A percentile compares a stretch with the other conserved stretches of the same genome.
Evolutionary conservation across 2,888 invertebrate species (phyloP).

Genomic region (Itoplectis maculator): DNA sequence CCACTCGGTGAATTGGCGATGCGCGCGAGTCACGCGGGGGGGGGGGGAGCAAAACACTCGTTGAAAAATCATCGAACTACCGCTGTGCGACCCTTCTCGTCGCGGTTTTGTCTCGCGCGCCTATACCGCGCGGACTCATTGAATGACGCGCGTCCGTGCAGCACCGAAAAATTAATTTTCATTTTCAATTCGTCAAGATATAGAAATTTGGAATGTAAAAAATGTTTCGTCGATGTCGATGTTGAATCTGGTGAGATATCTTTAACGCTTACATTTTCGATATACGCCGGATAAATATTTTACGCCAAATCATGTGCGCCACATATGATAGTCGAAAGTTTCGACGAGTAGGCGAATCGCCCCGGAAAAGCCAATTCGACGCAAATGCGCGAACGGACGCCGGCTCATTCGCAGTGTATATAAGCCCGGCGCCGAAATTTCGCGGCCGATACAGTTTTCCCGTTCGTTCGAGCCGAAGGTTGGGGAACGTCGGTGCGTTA

Average conservation of each 20-base stretch:
- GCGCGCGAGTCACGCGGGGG: neutral
- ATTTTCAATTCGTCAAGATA: too few species aligned
- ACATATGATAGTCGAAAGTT: too few species aligned
- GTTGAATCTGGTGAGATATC: too few species aligned
- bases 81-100: neutral
- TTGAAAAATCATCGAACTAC: slow-evolving; percentile 18
- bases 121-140: neutral
- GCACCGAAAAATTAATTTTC: neutral
- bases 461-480: neutral
- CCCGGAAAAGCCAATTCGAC: neutral
- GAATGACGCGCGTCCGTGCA: neutral
- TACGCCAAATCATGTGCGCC: too few species aligned
- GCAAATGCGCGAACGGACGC: neutral
- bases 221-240: too few species aligned
- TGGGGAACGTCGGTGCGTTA: neutral
- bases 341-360: too few species aligned
- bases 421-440: too few species aligned
- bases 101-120: neutral
- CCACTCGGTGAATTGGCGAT: slow-evolving; percentile 7
- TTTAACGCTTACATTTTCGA: too few species aligned
- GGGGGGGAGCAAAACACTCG: neutral
- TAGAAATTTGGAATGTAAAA: too few species aligned
- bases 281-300: too few species aligned
- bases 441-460: too few species aligned
- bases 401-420: too few species aligned